A percentile compares a stretch with the other conserved stretches of the same genome.
These are phyloP conservation scores for Dolichoris vasculosae DNA, from an alignment of 1,140 invertebrate genomes.

Conservation along the genomic window DNA sequence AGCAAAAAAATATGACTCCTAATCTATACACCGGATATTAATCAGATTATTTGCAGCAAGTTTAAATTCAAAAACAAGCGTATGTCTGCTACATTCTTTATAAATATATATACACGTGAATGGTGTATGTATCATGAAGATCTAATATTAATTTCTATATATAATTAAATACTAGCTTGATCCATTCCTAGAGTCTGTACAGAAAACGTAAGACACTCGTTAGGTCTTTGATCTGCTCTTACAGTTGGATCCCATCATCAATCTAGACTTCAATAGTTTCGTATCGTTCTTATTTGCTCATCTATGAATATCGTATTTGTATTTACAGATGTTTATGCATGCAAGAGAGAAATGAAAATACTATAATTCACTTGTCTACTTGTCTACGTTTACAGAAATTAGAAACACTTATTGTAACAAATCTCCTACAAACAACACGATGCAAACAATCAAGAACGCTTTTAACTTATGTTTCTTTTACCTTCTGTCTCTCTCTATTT, in stretches of 20 bases:
- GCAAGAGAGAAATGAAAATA: background rate
- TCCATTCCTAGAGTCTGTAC: background rate
- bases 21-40: background rate
- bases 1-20: background rate
- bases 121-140: conserved; percentile 57
- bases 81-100: background rate
- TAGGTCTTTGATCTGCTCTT: conserved; percentile 67
- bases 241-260: conserved; percentile 69
- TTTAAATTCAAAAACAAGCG: background rate
- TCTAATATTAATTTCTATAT: conserved; percentile 69
- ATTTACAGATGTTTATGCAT: background rate
- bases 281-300: conserved; percentile 19
- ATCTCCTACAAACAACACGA: background rate
- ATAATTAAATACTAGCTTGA: conserved; percentile 65
- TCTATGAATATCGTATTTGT: conserved; percentile 30
- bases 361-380: background rate
- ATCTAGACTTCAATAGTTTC: conserved; percentile 67
- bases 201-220: background rate
- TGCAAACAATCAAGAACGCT: background rate
- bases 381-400: conserved; percentile 17
- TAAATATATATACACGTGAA: background rate
- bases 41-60: background rate
- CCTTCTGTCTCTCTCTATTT: background rate
- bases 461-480: background rate
- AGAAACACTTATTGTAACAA: background rate